Base-by-base conservation (phyloP, 2,797 vertebrate genomes). In the Myotis myotis region DNA sequence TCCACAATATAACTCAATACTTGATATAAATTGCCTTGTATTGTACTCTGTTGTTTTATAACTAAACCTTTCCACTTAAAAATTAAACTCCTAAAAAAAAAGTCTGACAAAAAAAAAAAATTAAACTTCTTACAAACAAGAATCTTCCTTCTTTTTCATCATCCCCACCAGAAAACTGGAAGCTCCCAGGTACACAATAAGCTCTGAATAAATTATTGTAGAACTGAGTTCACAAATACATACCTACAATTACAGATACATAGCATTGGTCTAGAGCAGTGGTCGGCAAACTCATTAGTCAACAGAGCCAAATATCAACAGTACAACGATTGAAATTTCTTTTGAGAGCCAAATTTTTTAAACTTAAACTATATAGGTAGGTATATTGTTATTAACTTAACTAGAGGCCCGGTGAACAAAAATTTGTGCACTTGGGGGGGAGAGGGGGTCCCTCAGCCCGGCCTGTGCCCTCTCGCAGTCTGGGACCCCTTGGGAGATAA, bases 141-240 rank as follows among this genome's bases (percentile, higher is more conserved):
- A 22, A 51, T 55, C 30, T 23, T 49, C 41, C 49, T 20, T 89
- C 15, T 28, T 38, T 57, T 91, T 79, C 81, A 92, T 76, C 68
- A 49, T 57, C 47, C 47, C 72, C 15, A 16, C 38, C 41, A 89
- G 60, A 87, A 92, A 94, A 38, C 49, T 53, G 22, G 30, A 28
- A 17, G 5, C 57, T 62, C 25, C 15, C n/a, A 2, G 30, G 23
- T 33, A 76, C 0, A 66, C 30, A 76, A 30, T 12, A 84, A 57
- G 23, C 44, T 79, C 80, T 66, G 33, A 93, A 83, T 49, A 93
- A 75, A 80, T 62, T 66, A 66, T 78, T 36, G 6, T 23, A 64
- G 84, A 84, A 82, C 2, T 81, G 68, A 93, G 62, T 78, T 93
- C 70, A 83, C 30, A 91, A 86, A 92, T 71, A 25, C 53, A 33